A percentile compares a stretch with the other conserved stretches of the same genome.
Conservation (phyloP, 2,888 invertebrate species). For the Idaea aversata region DNA sequence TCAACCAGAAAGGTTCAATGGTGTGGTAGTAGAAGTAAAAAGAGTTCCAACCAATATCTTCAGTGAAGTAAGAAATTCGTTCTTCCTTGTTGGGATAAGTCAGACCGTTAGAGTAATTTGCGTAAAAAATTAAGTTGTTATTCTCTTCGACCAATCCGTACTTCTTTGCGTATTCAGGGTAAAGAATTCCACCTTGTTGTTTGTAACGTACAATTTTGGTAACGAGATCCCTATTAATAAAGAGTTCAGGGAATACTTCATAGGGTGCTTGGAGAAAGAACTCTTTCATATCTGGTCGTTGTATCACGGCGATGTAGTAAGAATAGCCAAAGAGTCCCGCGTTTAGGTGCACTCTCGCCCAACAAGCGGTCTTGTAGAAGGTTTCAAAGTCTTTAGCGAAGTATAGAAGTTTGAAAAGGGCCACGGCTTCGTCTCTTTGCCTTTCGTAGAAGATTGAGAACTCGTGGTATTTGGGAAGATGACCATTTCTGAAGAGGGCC, state of each 20-base stretch:
- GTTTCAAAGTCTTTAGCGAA: conserved; percentile 81
- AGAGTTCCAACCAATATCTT: conserved; percentile 84
- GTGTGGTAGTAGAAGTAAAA: conserved; percentile 84
- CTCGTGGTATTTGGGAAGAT: conserved; percentile 69
- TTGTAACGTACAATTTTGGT: conserved; percentile 62
- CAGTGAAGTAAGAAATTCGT: conserved; percentile 84
- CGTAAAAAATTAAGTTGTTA: conserved; percentile 70
- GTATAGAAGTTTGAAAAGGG: conserved; percentile 80
- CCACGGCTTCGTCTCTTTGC: conserved; percentile 70
- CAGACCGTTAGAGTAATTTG: conserved; percentile 80
- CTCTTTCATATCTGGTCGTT: conserved; percentile 78
- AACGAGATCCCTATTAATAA: conserved; percentile 81
- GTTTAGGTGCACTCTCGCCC: conserved; percentile 80
- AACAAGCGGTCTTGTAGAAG: conserved; percentile 81
- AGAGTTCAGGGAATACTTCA: conserved; percentile 84
- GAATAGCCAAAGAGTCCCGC: conserved; percentile 83
- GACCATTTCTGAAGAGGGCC: conserved; percentile 60
- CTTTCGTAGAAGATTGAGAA: conserved; percentile 75
- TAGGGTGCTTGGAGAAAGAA: conserved; percentile 83
- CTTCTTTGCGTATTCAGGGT: conserved; percentile 51
- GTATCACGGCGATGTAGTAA: conserved; percentile 79
- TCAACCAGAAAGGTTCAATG: conserved; percentile 83
- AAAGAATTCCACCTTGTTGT: conserved; percentile 54
- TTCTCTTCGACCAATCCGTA: conserved; percentile 62
- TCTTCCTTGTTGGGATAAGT: conserved; percentile 79